Conservation (phyloP, 2,888 invertebrate genomes). For the Trichopria drosophilae region DNA sequence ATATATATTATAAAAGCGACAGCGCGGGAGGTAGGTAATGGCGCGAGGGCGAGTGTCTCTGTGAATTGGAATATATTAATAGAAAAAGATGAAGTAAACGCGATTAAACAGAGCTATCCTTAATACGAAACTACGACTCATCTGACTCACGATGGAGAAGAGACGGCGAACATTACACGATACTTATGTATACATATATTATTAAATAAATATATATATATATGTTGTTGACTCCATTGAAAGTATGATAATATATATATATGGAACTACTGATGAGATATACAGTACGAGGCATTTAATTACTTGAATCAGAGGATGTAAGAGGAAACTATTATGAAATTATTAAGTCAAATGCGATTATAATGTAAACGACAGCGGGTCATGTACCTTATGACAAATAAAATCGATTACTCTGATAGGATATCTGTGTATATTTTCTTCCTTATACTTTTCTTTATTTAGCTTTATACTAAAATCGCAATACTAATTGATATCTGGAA, state of each 20-base stretch:
- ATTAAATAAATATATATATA: constrained; percentile 52
- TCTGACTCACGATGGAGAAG: constrained; percentile 37
- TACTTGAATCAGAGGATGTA: constrained; percentile 9
- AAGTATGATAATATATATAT: constrained; percentile 56
- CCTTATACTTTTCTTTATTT: too few species aligned
- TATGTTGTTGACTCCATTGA: constrained; percentile 59
- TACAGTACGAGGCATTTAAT: too few species aligned
- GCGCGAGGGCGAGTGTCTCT: too few species aligned
- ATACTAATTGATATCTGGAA: too few species aligned
- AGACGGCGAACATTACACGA: constrained; percentile 48
- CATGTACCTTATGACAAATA: constrained; percentile 55
- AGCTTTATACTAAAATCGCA: too few species aligned
- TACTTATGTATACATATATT: constrained; percentile 54
- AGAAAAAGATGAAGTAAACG: too few species aligned
- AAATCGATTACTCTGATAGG: constrained; percentile 42
- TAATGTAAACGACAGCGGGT: constrained; percentile 53
- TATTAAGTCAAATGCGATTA: constrained; percentile 51
- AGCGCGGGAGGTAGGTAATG: too few species aligned
- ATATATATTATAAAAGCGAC: too few species aligned
- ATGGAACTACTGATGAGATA: too few species aligned
- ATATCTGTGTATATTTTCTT: neutral
- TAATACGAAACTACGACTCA: constrained; percentile 31
- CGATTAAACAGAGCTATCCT: too few species aligned
- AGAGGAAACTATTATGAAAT: constrained; percentile 44
- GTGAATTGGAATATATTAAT: too few species aligned